phyloP scores from a whole-genome alignment of 35 echinoderm and acorn worm species.

The Chiridota heheva region DNA sequence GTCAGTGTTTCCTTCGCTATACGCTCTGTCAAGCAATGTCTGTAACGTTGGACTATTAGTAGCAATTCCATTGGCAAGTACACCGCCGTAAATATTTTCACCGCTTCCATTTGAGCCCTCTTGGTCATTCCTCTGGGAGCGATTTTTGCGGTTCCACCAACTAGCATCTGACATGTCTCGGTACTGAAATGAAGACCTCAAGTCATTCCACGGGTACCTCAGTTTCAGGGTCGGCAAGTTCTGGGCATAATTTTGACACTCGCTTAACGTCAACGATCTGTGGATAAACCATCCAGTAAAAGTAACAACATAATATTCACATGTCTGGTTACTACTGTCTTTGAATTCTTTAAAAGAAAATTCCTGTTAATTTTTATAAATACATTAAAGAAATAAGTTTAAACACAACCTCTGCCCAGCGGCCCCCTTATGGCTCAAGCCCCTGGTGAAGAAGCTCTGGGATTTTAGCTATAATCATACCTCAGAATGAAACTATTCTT shows the following conservation, averaged over 20 bases:
- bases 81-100: not conserved
- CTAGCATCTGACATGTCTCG: constrained; percentile 13
- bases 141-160: constrained; percentile 26
- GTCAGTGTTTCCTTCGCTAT: not conserved
- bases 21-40: constrained; percentile 13
- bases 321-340: too few relatives aligned
- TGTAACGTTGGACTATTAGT: constrained; percentile 12
- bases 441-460: too few relatives aligned
- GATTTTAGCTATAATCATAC: too few relatives aligned
- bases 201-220: constrained; percentile 59
- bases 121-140: too few relatives aligned
- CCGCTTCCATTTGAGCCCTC: not conserved
- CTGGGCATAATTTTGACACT: constrained; percentile 73
- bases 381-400: too few relatives aligned
- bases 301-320: too few relatives aligned
- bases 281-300: too few relatives aligned
- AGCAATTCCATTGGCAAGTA: not conserved
- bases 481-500: too few relatives aligned
- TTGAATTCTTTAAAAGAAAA: too few relatives aligned
- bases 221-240: constrained; percentile 69
- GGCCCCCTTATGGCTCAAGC: too few relatives aligned
- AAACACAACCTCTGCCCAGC: too few relatives aligned
- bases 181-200: constrained; percentile 26
- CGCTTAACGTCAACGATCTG: constrained; percentile 55
- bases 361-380: too few relatives aligned